These are phyloP conservation scores for Leptopilina clavipes DNA, from an alignment of 1,140 invertebrate genomes.

Conservation along the genomic window DNA sequence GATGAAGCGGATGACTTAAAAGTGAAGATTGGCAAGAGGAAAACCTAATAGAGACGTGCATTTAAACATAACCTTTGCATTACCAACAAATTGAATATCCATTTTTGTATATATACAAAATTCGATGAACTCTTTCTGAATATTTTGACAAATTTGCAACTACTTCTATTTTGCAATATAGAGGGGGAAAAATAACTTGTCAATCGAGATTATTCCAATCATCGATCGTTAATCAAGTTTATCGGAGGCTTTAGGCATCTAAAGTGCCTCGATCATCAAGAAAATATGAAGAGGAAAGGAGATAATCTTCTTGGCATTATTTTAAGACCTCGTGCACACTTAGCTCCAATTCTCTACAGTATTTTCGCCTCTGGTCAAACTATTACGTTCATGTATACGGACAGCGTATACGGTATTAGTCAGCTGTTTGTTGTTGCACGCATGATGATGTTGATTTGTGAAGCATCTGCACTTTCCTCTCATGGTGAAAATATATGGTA, in stretches of 20 bases:
- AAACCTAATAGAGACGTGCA: too few species aligned
- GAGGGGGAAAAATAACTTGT: background rate
- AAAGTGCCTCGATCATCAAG: background rate
- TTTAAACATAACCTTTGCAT: too few species aligned
- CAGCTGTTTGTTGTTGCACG: slow-evolving; percentile 29
- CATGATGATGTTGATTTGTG: slow-evolving; percentile 7
- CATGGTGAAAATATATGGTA: too few species aligned
- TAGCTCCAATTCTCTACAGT: slow-evolving; percentile 1
- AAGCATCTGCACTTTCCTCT: too few species aligned
- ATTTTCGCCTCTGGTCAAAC: slow-evolving; percentile 5
- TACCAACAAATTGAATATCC: too few species aligned
- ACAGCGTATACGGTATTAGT: slow-evolving; percentile 38
- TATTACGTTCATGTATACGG: background rate
- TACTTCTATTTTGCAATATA: too few species aligned
- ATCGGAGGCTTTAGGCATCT: background rate
- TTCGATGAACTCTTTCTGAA: too few species aligned
- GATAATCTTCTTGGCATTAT: slow-evolving; percentile 15
- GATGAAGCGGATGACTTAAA: background rate
- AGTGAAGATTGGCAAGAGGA: background rate
- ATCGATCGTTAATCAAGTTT: slow-evolving; percentile 14
- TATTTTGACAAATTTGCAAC: background rate
- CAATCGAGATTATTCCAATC: slow-evolving; percentile 5
- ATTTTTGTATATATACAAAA: too few species aligned
- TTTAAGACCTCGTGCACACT: background rate
- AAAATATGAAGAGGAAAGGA: background rate